phyloP scores from a whole-genome alignment of 2,113 vertebrate genomes.

The Pholis gunnellus region DNA sequence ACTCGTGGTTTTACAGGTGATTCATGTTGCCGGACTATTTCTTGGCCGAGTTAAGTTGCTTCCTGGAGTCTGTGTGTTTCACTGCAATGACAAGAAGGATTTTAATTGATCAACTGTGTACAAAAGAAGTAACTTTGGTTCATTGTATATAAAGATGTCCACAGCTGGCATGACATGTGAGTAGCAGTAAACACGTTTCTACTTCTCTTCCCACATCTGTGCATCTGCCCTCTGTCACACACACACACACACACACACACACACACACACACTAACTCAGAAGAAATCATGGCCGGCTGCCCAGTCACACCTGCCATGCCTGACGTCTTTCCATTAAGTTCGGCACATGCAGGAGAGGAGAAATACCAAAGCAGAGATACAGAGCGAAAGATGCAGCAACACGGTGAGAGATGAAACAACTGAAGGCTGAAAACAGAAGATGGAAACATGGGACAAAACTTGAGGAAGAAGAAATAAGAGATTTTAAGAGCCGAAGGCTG shows the following conservation, averaged over 20 bases:
- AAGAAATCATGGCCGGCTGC: constrained; percentile 3
- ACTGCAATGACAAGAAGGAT: background rate
- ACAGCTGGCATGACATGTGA: background rate
- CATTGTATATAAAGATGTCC: background rate
- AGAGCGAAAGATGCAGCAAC: background rate
- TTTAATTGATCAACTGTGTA: background rate
- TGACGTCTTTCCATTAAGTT: constrained; percentile 36
- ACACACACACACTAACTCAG: background rate
- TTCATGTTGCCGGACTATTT: too few relatives aligned
- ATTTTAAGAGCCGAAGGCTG: constrained; percentile 8
- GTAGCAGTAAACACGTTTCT: background rate
- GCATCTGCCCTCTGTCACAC: constrained; percentile 5
- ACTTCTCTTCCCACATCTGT: background rate
- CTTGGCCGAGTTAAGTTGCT: background rate
- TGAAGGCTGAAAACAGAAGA: constrained; percentile 44
- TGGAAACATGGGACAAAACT: constrained; percentile 34
- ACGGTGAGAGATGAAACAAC: constrained; percentile 18
- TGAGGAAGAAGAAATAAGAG: background rate
- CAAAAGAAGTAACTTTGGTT: background rate
- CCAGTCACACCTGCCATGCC: constrained; percentile 2
- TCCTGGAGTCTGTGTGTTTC: background rate
- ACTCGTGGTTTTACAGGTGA: too few relatives aligned
- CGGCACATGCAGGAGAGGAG: background rate
- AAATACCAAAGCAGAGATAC: background rate
- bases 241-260: too few relatives aligned